Percentiles rank a stretch among this genome's conserved stretches.
phyloP scores from a whole-genome alignment of 2,797 vertebrate species.

The Cheirogaleus major region DNA sequence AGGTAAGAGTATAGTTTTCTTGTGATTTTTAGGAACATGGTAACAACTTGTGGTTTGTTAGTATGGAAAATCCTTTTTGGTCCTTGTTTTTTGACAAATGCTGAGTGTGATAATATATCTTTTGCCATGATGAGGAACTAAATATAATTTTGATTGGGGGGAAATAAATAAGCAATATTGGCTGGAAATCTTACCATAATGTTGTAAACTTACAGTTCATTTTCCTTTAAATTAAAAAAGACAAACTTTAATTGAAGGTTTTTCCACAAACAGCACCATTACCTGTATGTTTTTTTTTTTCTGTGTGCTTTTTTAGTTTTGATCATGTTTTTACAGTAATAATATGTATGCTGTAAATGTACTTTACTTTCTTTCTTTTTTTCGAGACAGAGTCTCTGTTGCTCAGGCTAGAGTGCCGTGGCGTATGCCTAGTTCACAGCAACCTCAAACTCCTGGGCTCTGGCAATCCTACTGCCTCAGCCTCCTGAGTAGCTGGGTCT shows the following conservation, averaged over 20 bases:
- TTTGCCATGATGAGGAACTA: not conserved
- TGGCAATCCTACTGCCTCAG: too few species aligned
- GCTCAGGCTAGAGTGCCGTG: too few species aligned
- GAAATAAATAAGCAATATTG: not conserved
- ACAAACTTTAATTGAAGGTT: not conserved
- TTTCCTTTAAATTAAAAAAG: constrained; percentile 33
- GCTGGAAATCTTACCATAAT: not conserved
- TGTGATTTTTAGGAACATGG: not conserved
- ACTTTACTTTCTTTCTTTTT: not conserved
- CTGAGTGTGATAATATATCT: not conserved
- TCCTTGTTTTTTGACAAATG: not conserved
- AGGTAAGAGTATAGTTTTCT: constrained; percentile 87
- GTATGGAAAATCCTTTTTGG: not conserved
- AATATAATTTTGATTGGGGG: not conserved
- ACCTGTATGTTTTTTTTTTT: not conserved
- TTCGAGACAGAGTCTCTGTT: too few species aligned
- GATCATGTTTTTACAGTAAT: constrained; percentile 15
- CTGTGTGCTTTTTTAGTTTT: not conserved
- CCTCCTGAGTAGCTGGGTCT: too few species aligned
- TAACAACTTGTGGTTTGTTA: constrained; percentile 5
- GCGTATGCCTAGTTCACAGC: too few species aligned
- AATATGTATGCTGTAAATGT: not conserved
- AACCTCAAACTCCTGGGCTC: too few species aligned
- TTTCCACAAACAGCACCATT: not conserved
- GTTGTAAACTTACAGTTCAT: constrained; percentile 16